phyloP scores from a whole-genome alignment of 2,888 invertebrate species.

The Euspilapteryx auroguttella region DNA sequence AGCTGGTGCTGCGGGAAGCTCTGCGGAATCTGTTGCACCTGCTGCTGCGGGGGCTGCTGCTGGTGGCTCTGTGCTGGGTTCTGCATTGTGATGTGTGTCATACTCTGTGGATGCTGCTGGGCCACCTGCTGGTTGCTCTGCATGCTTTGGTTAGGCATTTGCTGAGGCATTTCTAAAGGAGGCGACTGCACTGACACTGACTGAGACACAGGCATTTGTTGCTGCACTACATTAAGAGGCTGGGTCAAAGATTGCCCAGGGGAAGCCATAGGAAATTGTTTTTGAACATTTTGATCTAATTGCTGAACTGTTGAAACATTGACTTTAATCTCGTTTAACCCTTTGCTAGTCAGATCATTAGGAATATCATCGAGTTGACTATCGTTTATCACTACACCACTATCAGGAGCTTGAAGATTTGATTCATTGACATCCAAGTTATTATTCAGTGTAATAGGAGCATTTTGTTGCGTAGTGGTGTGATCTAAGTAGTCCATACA shows the following conservation, averaged over 20 bases:
- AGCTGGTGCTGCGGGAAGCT: constrained; percentile 57
- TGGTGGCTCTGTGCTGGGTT: constrained; percentile 35
- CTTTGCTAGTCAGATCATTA: constrained; percentile 50
- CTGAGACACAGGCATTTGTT: constrained; percentile 44
- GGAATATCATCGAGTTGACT: constrained; percentile 52
- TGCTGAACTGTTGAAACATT: constrained; percentile 44
- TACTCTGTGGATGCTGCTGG: constrained; percentile 53
- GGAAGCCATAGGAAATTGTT: constrained; percentile 55
- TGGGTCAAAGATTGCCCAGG: constrained; percentile 55
- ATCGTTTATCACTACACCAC: constrained; percentile 55
- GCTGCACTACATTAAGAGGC: constrained; percentile 44
- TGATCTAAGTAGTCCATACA: constrained; percentile 94
- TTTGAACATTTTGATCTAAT: constrained; percentile 48
- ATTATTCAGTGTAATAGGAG: constrained; percentile 48
- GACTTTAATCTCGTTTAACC: constrained; percentile 48
- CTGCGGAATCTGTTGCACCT: constrained; percentile 55
- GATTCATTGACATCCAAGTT: constrained; percentile 45
- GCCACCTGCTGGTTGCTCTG: constrained; percentile 40
- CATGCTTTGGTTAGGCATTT: constrained; percentile 40
- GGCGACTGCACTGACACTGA: constrained; percentile 53
- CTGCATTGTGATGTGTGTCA: constrained; percentile 55
- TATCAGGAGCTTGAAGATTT: constrained; percentile 44
- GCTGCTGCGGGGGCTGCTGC: constrained; percentile 40
- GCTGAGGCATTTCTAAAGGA: constrained; percentile 53
- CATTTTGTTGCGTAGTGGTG: constrained; percentile 60